Conservation (phyloP, 2,888 invertebrate species). For the Bhutanitis thaidina region DNA sequence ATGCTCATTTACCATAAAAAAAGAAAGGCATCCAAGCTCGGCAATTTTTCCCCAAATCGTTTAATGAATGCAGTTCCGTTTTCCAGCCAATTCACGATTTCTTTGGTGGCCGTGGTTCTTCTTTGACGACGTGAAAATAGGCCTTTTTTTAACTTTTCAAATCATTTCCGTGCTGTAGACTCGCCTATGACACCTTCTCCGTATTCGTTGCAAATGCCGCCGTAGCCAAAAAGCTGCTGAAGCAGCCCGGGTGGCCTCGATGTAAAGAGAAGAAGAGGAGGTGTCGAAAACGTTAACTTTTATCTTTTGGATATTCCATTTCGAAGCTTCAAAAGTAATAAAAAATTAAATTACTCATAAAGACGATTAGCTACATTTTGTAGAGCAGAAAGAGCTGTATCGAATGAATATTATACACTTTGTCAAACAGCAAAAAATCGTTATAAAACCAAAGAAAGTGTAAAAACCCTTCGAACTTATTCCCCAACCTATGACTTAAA, state of each 20-base stretch:
- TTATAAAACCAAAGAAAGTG: not conserved
- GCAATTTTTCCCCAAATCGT: constrained; percentile 23
- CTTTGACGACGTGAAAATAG: not conserved
- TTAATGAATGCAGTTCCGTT: not conserved
- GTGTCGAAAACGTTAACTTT: not conserved
- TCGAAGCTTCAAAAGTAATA: not conserved
- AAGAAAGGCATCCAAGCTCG: constrained; percentile 24
- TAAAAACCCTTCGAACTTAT: not conserved
- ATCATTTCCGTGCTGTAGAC: not conserved
- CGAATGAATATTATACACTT: not conserved
- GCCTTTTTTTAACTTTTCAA: not conserved
- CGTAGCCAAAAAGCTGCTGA: not conserved
- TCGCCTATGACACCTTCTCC: not conserved
- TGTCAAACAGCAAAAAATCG: not conserved
- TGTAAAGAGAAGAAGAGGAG: constrained; percentile 15
- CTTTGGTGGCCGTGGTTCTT: not conserved
- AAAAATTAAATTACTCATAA: constrained; percentile 2
- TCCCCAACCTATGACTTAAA: not conserved
- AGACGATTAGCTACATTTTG: not conserved
- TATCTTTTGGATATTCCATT: not conserved
- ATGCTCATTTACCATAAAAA: no score
- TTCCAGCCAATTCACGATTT: not conserved
- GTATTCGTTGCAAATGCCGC: not conserved
- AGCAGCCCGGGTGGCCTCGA: not conserved
- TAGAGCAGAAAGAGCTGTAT: not conserved